Evolutionary conservation across 1,140 invertebrate species (phyloP), one percentile per base, ranked within the genome.

Genomic region (Marisa cornuarietis): DNA sequence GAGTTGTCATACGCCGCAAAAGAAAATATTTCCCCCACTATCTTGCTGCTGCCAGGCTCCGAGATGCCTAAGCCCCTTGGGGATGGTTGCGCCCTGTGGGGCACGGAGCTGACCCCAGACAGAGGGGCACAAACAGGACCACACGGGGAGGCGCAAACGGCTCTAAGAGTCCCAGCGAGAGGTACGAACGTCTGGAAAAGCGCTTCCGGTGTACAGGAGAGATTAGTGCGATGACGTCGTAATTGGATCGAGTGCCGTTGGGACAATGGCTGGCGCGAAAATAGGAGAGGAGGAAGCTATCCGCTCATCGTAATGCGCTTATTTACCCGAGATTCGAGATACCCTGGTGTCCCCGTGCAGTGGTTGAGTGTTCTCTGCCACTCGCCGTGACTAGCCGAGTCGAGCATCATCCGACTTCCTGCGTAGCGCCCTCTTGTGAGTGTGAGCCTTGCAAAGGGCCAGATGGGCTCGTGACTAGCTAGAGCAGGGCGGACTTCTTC

Each of bases 241-340:
- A 77, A 77, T 77, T 77, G 65, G 75, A 31, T 77, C 75, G 49
- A 58, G 54, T 58, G 54, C 54, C 75, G 68, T 20, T 62, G 75
- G 68, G 61, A 24, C 24, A 22, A 77, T 51, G 71, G 65, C 75
- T 42, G 26, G 31, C 42, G n/a, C 26, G 54, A 77, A 68, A 68
- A 65, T 63, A 65, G 24, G 49, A 51, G 65, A 22, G 61, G 54
- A 77, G 49, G 75, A 69, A 77, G 75, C 68, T 77, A 77, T 77
- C 75, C 49, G 65, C 54, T 66, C 75, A 77, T 77, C 65, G 49
- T 68, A 66, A 77, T 68, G 75, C 51, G 75, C 75, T 77, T 68
- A 31, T 68, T n/a, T 68, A 31, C 65, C 26, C 26, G 22, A 68
- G 22, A n/a, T 54, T 22, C 18, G 18, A 54, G 71, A 54, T 73